Base-by-base conservation (phyloP, 92 coral and sea anemone genomes). In the Epizoanthus fatuus region DNA sequence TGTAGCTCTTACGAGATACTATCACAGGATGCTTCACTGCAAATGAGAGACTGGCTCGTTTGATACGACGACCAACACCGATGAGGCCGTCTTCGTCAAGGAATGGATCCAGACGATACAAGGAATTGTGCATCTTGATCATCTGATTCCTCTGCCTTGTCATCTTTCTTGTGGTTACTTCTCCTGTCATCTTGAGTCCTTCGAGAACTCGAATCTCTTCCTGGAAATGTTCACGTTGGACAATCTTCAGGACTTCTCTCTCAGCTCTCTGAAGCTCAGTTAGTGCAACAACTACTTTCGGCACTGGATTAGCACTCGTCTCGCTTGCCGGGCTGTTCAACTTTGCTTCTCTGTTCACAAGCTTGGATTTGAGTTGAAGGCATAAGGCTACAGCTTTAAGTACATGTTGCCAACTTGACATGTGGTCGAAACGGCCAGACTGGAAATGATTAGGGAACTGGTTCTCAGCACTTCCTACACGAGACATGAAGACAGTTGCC, bases 361-460 rank as follows among this genome's bases (percentile, higher is more conserved):
- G 4, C 55, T 73, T 84, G 12, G 12, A 32, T 25, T 84, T 72
- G 80, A 84, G 25, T 57, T 66, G 58, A 7, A 72, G 81, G 54
- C 88, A 69, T 63, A 42, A 3, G 1, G 44, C 44, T 40, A 40
- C 44, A 40, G 44, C 44, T 40, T 40, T 40, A 39, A 42, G 56
- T 38, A 57, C 67, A 75, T 42, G 89, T 39, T 62, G 70, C 89
- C 89, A 74, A 68, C 47, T 85, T 17, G 89, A 85, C 47, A 74
- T 67, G 57, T 85, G 89, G 56, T 69, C 44, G 49, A 85, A 47
- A 20, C 75, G 75, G 22, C 60, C 72, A 5, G 51, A 20, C 42
- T 56, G 51, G 16, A 60, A 44, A 51, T 37, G 13, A 56, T 74
- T 54, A 55, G 29, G 57, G 29, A 29, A 15, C 7, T 63, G 49